Base-by-base conservation (phyloP, 2,797 vertebrate species). In the Poeciliopsis turneri region DNA sequence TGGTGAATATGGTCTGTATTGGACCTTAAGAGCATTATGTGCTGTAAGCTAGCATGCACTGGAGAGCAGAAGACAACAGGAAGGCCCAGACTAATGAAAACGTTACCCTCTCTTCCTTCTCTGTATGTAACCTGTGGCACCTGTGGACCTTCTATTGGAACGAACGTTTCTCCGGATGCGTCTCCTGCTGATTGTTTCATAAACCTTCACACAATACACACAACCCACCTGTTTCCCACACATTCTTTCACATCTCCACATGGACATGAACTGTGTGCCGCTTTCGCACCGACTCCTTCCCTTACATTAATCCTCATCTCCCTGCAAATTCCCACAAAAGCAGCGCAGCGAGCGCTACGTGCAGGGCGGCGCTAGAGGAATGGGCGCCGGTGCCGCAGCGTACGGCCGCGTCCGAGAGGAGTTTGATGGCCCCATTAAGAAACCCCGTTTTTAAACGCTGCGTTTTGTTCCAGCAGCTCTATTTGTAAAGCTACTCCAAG, bases 101-200 rank as follows among this genome's bases (percentile, higher is more conserved):
- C 98, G 98, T 99, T 98, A 98, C 98, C 98, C 98, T 99, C 96
- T 99, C 97, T 99, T 99, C 98, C 97, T 99, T 99, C 92, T 98
- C 97, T 96, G 95, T 96, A 99, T 99, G 98, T 99, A 96, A 95
- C 98, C 98, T 97, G 93, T 96, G 98, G 98, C 98, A 97, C 98
- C 98, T 97, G 97, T 98, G 98, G 98, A 99, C 96, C 98, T 97
- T 96, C 98, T 98, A 97, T 97, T 97, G 98, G 97, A 99, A 98
- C 98, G 97, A 98, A 97, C 98, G 94, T 98, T 97, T 97, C 98
- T 97, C 93, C 97, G 98, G 98, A 97, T 92, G 89, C 88, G 91
- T 93, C 94, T 93, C 90, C 94, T 94, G 91, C 94, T 93, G 92
- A 87, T 95, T 95, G 73, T 92, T 92, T 94, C 91, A 77, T 94